Percentiles rank a stretch among this genome's conserved stretches.
Evolutionary conservation across 2,113 vertebrate genomes (phyloP).

Genomic region (Amphiprion percula): DNA sequence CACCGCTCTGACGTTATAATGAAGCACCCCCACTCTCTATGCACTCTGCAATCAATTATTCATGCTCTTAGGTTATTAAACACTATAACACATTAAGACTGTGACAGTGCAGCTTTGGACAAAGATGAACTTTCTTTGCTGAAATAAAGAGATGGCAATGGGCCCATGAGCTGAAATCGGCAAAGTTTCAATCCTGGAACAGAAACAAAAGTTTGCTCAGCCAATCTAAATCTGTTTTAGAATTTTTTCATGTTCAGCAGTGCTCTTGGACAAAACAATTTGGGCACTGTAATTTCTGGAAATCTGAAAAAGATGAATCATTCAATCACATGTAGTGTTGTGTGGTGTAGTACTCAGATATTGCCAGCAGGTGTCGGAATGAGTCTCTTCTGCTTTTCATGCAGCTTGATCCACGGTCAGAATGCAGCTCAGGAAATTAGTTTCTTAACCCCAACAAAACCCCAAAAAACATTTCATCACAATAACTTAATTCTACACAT

Average conservation of each 20-base stretch:
- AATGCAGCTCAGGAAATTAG: neutral
- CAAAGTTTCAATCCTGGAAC: neutral
- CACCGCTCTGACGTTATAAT: conserved; percentile 37
- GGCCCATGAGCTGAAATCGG: neutral
- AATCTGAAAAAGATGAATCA: neutral
- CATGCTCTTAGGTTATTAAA: conserved; percentile 61
- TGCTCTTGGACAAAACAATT: too few relatives aligned
- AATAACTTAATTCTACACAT: too few relatives aligned
- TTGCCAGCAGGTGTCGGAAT: conserved; percentile 43
- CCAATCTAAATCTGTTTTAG: neutral
- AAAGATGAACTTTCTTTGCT: conserved; percentile 18
- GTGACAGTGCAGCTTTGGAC: conserved; percentile 31
- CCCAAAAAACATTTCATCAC: too few relatives aligned
- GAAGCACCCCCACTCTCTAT: conserved; percentile 42
- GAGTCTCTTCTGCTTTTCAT: neutral
- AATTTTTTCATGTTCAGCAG: too few relatives aligned
- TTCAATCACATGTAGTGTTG: neutral
- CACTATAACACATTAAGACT: conserved; percentile 38
- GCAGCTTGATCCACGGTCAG: neutral
- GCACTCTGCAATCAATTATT: conserved; percentile 62
- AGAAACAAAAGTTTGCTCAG: neutral
- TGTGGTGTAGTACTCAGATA: neutral
- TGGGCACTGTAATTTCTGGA: too few relatives aligned
- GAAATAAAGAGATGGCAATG: neutral
- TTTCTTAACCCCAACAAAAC: too few relatives aligned